Evolutionary conservation across 2,888 invertebrate genomes (phyloP).

Genomic region (Xestoiulus laeticollis): DNA sequence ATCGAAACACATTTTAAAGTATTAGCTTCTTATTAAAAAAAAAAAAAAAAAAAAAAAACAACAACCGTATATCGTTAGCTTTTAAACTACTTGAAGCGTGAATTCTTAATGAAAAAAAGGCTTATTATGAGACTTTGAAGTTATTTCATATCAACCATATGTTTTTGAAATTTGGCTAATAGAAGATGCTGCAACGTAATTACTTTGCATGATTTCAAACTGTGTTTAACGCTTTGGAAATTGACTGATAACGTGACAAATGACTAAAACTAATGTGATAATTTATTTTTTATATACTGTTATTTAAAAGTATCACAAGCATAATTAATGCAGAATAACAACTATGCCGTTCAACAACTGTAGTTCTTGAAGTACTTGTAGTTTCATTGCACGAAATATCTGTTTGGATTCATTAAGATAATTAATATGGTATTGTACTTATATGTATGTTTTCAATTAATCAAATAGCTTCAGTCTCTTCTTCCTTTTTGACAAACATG

Average conservation of each 20-base stretch:
- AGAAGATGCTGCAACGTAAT: not conserved
- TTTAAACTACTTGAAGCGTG: not conserved
- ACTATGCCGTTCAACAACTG: too few relatives aligned
- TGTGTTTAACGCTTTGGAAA: not conserved
- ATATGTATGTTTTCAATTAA: too few relatives aligned
- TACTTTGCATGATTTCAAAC: not conserved
- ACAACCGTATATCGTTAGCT: not conserved
- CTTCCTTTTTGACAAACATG: too few relatives aligned
- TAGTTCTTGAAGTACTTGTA: too few relatives aligned
- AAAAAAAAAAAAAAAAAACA: not conserved
- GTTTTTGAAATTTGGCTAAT: not conserved
- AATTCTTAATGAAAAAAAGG: not conserved
- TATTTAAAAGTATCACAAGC: too few relatives aligned
- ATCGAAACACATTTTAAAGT: not conserved
- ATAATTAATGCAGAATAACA: too few relatives aligned
- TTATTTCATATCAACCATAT: not conserved
- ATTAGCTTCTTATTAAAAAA: not conserved
- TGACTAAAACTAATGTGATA: too few relatives aligned
- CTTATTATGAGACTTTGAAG: slow-evolving; percentile 1
- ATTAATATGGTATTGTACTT: too few relatives aligned
- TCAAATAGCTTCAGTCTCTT: too few relatives aligned
- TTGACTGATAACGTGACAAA: not conserved
- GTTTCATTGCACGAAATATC: too few relatives aligned
- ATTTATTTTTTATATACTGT: too few relatives aligned
- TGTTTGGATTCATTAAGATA: too few relatives aligned